Conservation (phyloP, 2,113 vertebrate genomes). For the Petromus typicus region DNA sequence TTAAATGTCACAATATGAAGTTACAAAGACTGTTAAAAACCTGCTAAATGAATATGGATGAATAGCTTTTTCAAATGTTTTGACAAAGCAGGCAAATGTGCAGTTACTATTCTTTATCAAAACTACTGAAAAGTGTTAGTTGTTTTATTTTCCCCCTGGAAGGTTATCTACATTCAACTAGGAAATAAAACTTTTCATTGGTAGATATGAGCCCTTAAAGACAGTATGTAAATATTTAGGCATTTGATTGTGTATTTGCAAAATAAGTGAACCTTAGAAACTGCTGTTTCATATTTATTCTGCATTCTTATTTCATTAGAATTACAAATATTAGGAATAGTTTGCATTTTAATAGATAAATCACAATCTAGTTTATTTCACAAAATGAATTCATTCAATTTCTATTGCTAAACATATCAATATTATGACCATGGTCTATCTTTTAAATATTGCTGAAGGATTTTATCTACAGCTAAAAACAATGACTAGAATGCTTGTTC, state of each 20-base stretch:
- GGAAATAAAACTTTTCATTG: constrained; percentile 54
- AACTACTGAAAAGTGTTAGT: constrained; percentile 53
- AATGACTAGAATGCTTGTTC: background rate
- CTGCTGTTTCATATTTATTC: constrained; percentile 1
- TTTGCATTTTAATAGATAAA: background rate
- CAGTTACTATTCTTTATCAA: constrained; percentile 58
- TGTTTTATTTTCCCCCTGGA: constrained; percentile 13
- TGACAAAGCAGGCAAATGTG: constrained; percentile 65
- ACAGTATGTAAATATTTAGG: constrained; percentile 18
- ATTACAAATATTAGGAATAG: constrained; percentile 24
- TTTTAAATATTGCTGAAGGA: constrained; percentile 23
- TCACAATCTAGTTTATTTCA: constrained; percentile 22
- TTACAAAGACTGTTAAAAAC: constrained; percentile 55
- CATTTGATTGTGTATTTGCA: background rate
- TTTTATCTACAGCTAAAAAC: constrained; percentile 7
- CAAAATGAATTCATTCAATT: background rate
- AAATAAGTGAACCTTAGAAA: constrained; percentile 12
- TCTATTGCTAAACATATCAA: background rate
- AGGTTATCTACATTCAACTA: background rate
- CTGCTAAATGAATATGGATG: constrained; percentile 62
- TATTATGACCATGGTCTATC: background rate
- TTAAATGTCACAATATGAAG: constrained; percentile 49
- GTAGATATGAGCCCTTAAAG: constrained; percentile 45
- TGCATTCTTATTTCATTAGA: background rate
- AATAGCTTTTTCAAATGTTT: constrained; percentile 45